Conservation (phyloP, 2,113 vertebrate species). For the Myotis davidii region DNA sequence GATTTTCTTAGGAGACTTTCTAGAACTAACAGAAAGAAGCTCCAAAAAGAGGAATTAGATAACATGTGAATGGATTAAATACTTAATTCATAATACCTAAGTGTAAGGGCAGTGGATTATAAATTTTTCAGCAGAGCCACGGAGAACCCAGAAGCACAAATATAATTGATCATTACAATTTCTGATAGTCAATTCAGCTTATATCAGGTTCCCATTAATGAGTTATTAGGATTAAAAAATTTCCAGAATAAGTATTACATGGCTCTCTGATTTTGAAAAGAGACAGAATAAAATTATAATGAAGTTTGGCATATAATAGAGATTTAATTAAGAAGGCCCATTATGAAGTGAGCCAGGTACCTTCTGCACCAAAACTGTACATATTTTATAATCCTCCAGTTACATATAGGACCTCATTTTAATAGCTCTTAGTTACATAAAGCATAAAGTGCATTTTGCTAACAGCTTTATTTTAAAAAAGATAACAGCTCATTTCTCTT, state of each 20-base stretch:
- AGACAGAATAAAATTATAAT: slow-evolving; percentile 59
- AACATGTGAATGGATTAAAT: not conserved
- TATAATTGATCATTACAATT: slow-evolving; percentile 2
- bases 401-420: not conserved
- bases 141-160: slow-evolving; percentile 14
- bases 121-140: slow-evolving; percentile 13
- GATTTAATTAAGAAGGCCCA: slow-evolving; percentile 49
- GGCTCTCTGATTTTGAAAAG: slow-evolving; percentile 40
- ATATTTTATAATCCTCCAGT: not conserved
- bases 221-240: slow-evolving; percentile 54
- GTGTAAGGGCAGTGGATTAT: slow-evolving; percentile 15
- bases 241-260: slow-evolving; percentile 47
- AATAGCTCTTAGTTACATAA: slow-evolving; percentile 23
- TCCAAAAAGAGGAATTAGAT: not conserved
- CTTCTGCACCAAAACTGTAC: not conserved
- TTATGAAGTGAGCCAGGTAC: not conserved
- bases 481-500: slow-evolving; percentile 6
- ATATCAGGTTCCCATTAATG: slow-evolving; percentile 51
- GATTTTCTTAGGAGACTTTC: not conserved
- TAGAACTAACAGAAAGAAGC: not conserved
- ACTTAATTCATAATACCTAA: not conserved
- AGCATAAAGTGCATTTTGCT: not conserved
- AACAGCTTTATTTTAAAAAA: not conserved
- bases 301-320: slow-evolving; percentile 24
- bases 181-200: slow-evolving; percentile 44